Evolutionary conservation across 2,113 vertebrate genomes (phyloP).

Genomic region (Notarius lentiginosus): DNA sequence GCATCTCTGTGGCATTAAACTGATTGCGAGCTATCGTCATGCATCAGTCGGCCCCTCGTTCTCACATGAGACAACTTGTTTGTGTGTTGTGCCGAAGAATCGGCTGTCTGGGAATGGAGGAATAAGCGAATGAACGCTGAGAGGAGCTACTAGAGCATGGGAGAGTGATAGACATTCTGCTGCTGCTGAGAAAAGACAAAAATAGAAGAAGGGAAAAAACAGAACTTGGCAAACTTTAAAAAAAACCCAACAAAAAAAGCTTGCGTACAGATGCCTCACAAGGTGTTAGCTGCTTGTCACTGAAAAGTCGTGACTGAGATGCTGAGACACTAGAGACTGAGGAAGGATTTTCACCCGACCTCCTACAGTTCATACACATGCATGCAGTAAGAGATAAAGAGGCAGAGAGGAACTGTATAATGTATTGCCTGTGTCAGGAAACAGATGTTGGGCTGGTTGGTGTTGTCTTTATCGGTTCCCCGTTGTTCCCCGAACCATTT

Average conservation of each 20-base stretch:
- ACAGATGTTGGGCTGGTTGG: conserved; percentile 42
- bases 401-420: conserved; percentile 18
- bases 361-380: not conserved
- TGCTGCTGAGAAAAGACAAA: conserved; percentile 1
- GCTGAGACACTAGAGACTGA: not conserved
- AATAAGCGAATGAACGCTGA: conserved; percentile 2
- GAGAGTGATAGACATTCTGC: conserved; percentile 21
- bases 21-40: conserved; percentile 28
- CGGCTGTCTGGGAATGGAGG: conserved; percentile 4
- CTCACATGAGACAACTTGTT: conserved; percentile 42
- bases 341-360: conserved; percentile 1
- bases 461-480: conserved; percentile 42
- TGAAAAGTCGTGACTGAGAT: conserved; percentile 29
- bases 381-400: conserved; percentile 2
- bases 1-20: conserved; percentile 38
- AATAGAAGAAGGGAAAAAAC: not conserved
- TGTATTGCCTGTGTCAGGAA: conserved; percentile 38
- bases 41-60: conserved; percentile 48
- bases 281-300: not conserved
- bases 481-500: conserved; percentile 3
- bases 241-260: not conserved
- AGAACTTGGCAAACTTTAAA: not conserved
- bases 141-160: conserved; percentile 37
- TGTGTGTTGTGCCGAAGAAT: conserved; percentile 46
- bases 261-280: not conserved